Conservation (phyloP, 2,113 vertebrate genomes). For the Reinhardtius hippoglossoides region DNA sequence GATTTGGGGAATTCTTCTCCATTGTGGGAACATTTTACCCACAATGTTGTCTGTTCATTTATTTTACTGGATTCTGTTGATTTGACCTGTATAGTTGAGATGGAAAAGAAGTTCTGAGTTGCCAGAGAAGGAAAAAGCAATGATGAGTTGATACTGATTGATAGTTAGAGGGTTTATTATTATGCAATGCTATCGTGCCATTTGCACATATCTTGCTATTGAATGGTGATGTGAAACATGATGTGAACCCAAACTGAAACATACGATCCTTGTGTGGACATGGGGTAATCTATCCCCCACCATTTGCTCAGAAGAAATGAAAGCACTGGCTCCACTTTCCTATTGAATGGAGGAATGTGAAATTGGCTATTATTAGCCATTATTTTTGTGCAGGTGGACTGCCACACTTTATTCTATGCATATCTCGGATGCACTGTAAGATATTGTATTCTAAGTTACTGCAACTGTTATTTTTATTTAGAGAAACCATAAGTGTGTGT, state of each 20-base stretch:
- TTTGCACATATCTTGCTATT: conserved; percentile 16
- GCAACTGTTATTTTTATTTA: too few species aligned
- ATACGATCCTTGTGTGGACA: too few species aligned
- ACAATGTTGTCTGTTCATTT: neutral
- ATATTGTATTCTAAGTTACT: neutral
- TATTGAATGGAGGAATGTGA: conserved; percentile 19
- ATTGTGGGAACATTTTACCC: neutral
- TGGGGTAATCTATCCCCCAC: too few species aligned
- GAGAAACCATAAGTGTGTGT: too few species aligned
- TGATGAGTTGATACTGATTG: conserved; percentile 17
- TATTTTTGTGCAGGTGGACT: neutral
- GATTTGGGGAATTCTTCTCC: too few species aligned
- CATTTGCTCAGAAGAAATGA: too few species aligned
- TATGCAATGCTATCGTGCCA: conserved; percentile 9
- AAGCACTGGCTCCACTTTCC: too few species aligned
- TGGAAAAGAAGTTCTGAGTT: neutral
- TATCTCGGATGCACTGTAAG: neutral
- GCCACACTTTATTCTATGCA: neutral
- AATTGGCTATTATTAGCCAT: neutral
- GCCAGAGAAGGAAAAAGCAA: conserved; percentile 3
- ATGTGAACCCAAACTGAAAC: too few species aligned
- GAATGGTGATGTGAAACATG: too few species aligned
- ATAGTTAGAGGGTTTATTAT: conserved; percentile 32
- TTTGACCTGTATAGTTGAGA: neutral
- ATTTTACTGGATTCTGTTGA: neutral